Conservation (phyloP, 2,888 invertebrate genomes). For the Acronicta alni region DNA sequence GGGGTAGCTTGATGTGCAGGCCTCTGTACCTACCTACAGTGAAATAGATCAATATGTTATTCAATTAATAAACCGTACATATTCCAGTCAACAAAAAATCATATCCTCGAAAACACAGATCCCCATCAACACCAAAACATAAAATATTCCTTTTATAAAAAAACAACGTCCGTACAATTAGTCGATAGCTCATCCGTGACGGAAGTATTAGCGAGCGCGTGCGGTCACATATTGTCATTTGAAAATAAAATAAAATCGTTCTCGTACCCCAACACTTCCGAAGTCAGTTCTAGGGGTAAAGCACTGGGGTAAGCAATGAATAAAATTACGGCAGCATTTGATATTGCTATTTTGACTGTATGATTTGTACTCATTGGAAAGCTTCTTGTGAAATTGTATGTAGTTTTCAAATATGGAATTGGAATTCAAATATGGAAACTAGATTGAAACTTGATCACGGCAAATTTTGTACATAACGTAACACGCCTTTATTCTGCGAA, state of each 20-base stretch:
- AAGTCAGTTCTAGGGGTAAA: slow-evolving; percentile 29
- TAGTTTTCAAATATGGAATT: too few relatives aligned
- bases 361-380: background rate
- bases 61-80: too few relatives aligned
- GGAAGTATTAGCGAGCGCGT: slow-evolving; percentile 65
- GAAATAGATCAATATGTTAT: too few relatives aligned
- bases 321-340: slow-evolving; percentile 13
- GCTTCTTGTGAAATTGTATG: background rate
- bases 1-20: too few relatives aligned
- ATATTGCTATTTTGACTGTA: slow-evolving; percentile 10
- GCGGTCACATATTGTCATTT: slow-evolving; percentile 58
- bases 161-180: slow-evolving; percentile 55
- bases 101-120: background rate
- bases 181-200: slow-evolving; percentile 55
- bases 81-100: background rate
- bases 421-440: too few relatives aligned
- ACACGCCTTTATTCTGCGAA: too few relatives aligned
- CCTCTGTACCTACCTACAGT: too few relatives aligned
- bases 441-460: too few relatives aligned
- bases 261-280: slow-evolving; percentile 59
- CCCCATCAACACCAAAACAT: slow-evolving; percentile 1
- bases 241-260: slow-evolving; percentile 55
- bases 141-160: slow-evolving; percentile 27
- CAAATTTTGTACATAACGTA: too few relatives aligned
- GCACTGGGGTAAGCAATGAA: slow-evolving; percentile 8